These are phyloP conservation scores for Watsonalla binaria DNA, from an alignment of 2,888 invertebrate species.

Conservation along the genomic window DNA sequence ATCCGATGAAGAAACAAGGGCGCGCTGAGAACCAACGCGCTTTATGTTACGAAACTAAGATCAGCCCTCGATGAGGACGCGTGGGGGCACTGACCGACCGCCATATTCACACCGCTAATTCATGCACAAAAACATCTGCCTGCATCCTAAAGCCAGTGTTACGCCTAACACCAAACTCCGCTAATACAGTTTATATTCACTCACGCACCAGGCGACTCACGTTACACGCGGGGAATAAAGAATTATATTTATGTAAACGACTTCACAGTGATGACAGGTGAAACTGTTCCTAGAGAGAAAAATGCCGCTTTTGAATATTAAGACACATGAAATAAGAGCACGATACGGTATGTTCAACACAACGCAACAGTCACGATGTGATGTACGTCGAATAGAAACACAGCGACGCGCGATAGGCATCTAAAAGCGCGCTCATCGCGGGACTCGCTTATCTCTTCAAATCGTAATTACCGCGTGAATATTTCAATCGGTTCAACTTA, in stretches of 20 bases:
- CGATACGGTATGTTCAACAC: conserved; percentile 40
- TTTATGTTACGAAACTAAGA: conserved; percentile 60
- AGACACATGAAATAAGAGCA: conserved; percentile 43
- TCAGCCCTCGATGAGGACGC: conserved; percentile 59
- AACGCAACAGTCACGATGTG: conserved; percentile 44
- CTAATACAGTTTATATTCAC: conserved; percentile 64
- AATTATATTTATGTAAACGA: conserved; percentile 64
- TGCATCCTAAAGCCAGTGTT: conserved; percentile 38
- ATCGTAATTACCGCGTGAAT: conserved; percentile 73
- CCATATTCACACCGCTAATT: conserved; percentile 73
- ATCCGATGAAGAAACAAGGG: conserved; percentile 40
- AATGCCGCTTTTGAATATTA: conserved; percentile 52
- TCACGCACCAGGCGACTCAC: conserved; percentile 35
- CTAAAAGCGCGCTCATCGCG: conserved; percentile 41
- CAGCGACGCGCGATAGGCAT: conserved; percentile 39
- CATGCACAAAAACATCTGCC: conserved; percentile 68
- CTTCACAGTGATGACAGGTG: conserved; percentile 59
- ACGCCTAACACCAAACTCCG: conserved; percentile 41
- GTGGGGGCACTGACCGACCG: conserved; percentile 74
- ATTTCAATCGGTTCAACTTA: conserved; percentile 68
- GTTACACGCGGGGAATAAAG: conserved; percentile 60
- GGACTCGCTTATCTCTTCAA: conserved; percentile 52
- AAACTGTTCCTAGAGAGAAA: conserved; percentile 59
- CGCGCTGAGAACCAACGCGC: conserved; percentile 62
- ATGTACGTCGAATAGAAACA: conserved; percentile 48